Conservation (phyloP, 2,797 vertebrate genomes). For the Coilia nasus region DNA sequence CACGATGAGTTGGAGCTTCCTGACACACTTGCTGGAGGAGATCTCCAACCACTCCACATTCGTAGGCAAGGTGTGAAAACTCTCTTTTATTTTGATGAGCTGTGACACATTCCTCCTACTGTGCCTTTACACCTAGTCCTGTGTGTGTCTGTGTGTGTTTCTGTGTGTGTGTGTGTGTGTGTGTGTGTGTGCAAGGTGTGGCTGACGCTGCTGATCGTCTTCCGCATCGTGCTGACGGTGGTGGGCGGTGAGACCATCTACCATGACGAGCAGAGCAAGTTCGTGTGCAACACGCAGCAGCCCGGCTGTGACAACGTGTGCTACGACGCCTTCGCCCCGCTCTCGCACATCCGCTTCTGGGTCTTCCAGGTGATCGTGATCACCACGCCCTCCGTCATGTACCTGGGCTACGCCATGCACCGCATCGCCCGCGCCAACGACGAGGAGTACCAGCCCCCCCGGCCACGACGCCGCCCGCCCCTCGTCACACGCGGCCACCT, state of each 20-base stretch:
- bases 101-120: too few relatives aligned
- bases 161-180: too few relatives aligned
- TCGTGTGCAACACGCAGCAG: slow-evolving; percentile 88
- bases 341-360: slow-evolving; percentile 91
- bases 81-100: too few relatives aligned
- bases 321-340: slow-evolving; percentile 85
- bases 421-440: slow-evolving; percentile 77
- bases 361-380: slow-evolving; percentile 87
- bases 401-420: slow-evolving; percentile 90
- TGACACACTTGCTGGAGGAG: slow-evolving; percentile 88
- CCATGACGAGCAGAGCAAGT: slow-evolving; percentile 90
- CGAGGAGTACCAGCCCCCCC: slow-evolving; percentile 56
- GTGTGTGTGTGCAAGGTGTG: slow-evolving; percentile 92
- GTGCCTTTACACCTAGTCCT: too few relatives aligned
- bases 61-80: slow-evolving; percentile 91
- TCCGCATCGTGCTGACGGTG: slow-evolving; percentile 87
- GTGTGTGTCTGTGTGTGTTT: too few relatives aligned
- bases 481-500: slow-evolving; percentile 74
- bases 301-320: slow-evolving; percentile 91
- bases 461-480: slow-evolving; percentile 63
- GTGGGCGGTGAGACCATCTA: slow-evolving; percentile 91
- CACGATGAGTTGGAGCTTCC: slow-evolving; percentile 92
- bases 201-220: slow-evolving; percentile 86
- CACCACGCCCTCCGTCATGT: slow-evolving; percentile 86
- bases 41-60: slow-evolving; percentile 93